Conservation (phyloP, 2,113 vertebrate genomes). For the Xiphias gladius region DNA sequence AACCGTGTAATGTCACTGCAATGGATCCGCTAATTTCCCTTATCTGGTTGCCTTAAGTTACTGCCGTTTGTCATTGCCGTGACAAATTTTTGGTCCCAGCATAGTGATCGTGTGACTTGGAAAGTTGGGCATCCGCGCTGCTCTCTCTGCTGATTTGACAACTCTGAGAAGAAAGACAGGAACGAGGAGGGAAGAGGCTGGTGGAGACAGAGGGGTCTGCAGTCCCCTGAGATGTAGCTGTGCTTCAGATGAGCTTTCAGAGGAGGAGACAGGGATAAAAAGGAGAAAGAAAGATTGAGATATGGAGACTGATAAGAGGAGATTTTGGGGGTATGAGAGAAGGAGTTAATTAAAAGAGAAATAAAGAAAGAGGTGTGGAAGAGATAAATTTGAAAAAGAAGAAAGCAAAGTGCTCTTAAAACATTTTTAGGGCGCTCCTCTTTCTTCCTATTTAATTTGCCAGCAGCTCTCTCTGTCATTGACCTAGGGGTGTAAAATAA, state of each 20-base stretch:
- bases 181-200: slow-evolving; percentile 29
- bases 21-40: slow-evolving; percentile 8
- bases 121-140: slow-evolving; percentile 5
- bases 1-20: background rate
- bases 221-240: slow-evolving; percentile 51
- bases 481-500: slow-evolving; percentile 77
- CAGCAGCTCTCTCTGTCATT: slow-evolving; percentile 77
- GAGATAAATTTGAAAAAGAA: slow-evolving; percentile 54
- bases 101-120: background rate
- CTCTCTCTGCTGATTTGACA: slow-evolving; percentile 48
- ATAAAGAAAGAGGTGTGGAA: slow-evolving; percentile 51
- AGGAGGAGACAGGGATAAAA: slow-evolving; percentile 57
- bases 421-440: slow-evolving; percentile 58
- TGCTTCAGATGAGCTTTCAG: slow-evolving; percentile 58
- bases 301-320: slow-evolving; percentile 50
- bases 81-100: slow-evolving; percentile 8
- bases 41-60: slow-evolving; percentile 14
- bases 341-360: slow-evolving; percentile 68
- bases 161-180: slow-evolving; percentile 48
- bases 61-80: slow-evolving; percentile 6
- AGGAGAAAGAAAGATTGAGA: slow-evolving; percentile 32
- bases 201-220: slow-evolving; percentile 63
- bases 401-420: slow-evolving; percentile 55
- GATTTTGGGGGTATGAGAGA: slow-evolving; percentile 51
- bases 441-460: slow-evolving; percentile 77